phyloP scores from a whole-genome alignment of 2,888 invertebrate genomes.

The Synanthedon tipuliformis region DNA sequence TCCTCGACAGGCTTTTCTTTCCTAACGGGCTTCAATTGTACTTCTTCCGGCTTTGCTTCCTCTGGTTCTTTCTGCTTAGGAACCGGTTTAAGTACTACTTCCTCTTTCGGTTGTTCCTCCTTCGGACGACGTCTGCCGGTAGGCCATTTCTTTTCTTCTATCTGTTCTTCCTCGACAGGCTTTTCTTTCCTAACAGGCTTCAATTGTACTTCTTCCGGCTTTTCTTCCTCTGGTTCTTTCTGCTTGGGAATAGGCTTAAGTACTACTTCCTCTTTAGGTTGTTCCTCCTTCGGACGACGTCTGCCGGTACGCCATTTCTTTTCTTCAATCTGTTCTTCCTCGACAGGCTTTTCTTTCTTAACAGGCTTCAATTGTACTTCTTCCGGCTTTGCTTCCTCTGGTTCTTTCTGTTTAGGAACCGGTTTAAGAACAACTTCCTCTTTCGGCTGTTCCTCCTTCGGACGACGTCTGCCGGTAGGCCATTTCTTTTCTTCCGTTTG shows the following conservation, averaged over 20 bases:
- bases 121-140: slow-evolving; percentile 13
- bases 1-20: slow-evolving; percentile 16
- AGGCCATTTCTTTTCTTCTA: slow-evolving; percentile 23
- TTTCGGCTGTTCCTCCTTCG: no score
- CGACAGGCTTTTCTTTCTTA: slow-evolving; percentile 19
- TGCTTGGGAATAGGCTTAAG: slow-evolving; percentile 40
- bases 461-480: no score
- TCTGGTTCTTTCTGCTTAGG: slow-evolving; percentile 22
- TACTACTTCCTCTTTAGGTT: slow-evolving; percentile 37
- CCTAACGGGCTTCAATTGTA: slow-evolving; percentile 24
- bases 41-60: slow-evolving; percentile 31
- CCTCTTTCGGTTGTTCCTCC: slow-evolving; percentile 27
- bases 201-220: slow-evolving; percentile 33
- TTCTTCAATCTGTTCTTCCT: slow-evolving; percentile 26
- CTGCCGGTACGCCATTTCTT: slow-evolving; percentile 27
- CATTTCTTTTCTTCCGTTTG: no score
- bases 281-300: slow-evolving; percentile 28
- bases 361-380: slow-evolving; percentile 39
- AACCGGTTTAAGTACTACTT: slow-evolving; percentile 32
- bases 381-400: slow-evolving; percentile 23
- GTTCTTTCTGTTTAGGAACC: slow-evolving; percentile 1
- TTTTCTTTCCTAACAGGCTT: slow-evolving; percentile 18
- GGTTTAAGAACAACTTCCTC: no score
- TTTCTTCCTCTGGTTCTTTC: slow-evolving; percentile 32
- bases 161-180: slow-evolving; percentile 12